A percentile compares a stretch with the other conserved stretches of the same genome.
Evolutionary conservation across 2,888 invertebrate genomes (phyloP).

Genomic region (Gordius sp.): DNA sequence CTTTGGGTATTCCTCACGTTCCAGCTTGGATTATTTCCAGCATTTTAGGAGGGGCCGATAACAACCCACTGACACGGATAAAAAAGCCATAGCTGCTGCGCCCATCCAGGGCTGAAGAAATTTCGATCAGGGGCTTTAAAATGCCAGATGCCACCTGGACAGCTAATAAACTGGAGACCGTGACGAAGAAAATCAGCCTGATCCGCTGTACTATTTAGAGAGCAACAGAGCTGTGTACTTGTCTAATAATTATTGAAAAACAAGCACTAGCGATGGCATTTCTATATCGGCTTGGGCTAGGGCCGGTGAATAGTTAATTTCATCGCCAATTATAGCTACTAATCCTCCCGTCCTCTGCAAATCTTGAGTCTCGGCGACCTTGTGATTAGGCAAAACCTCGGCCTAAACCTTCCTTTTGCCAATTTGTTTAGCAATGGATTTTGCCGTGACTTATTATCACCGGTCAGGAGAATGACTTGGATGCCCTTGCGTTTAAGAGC

Average conservation of each 20-base stretch:
- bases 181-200: constrained; percentile 79
- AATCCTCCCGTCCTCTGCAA: constrained; percentile 20
- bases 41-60: constrained; percentile 62
- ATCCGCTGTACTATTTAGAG: constrained; percentile 61
- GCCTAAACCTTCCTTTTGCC: constrained; percentile 81
- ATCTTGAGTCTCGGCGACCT: constrained; percentile 37
- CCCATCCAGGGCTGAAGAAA: constrained; percentile 84
- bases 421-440: constrained; percentile 35
- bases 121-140: constrained; percentile 31
- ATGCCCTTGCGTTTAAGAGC: constrained; percentile 70
- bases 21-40: neutral
- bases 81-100: constrained; percentile 90
- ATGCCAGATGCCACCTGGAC: constrained; percentile 64
- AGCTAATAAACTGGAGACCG: constrained; percentile 75
- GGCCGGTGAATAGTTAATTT: constrained; percentile 91
- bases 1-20: neutral
- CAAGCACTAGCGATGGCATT: constrained; percentile 64
- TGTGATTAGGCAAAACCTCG: constrained; percentile 89
- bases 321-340: constrained; percentile 95
- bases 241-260: constrained; percentile 84
- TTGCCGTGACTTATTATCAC: constrained; percentile 87
- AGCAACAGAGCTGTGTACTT: constrained; percentile 75
- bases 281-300: constrained; percentile 91
- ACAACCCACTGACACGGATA: constrained; percentile 83
- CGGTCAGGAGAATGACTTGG: constrained; percentile 71